Evolutionary conservation across 2,113 vertebrate genomes (phyloP), one percentile per base, ranked within the genome.

Genomic region (Lepisosteus osseus): DNA sequence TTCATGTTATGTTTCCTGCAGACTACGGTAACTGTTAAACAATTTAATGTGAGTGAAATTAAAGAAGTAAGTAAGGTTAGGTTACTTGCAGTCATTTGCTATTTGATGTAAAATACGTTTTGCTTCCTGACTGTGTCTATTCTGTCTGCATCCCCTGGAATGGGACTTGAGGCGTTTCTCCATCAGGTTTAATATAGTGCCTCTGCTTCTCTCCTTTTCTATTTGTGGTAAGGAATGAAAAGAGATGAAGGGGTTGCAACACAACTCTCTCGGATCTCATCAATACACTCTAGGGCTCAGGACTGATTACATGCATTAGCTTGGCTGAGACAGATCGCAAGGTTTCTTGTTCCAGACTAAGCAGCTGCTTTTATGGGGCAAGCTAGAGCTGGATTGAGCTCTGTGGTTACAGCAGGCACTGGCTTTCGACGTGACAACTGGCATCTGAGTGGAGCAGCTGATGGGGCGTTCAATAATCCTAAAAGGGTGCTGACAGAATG

Each of bases 391-490:
- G 62, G 4, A 65, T 12, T 65, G 17, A 41, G 62, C 11, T 65
- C 62, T 65, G 62, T 65, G 41, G n/a, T 9, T 65, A 65, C 3
- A 65, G 62, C 4, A 13, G 7, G 17, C 41, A 29, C n/a, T 65
- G 62, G 41, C 8, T 7, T 29, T 41, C 2, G 12, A 7, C n/a
- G 6, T 65, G 62, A 65, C n/a, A 65, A 65, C 62, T 29, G 17
- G 62, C 62, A 65, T 65, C 13, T 29, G 11, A 65, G 41, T 40
- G n/a, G 62, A 65, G 7, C 62, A 65, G 3, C 62, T 65, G 62
- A 65, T 41, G 9, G 17, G 7, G 29, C 62, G 62, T 65, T 29
- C 62, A 65, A 65, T 17, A 65, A 65, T 40, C 29, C 62, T 41
- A 13, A 41, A 65, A 17, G 62, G 62, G 62, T 9, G 29, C 62